Evolutionary conservation across 2,888 invertebrate genomes (phyloP).

Genomic region (Pterostichus niger): DNA sequence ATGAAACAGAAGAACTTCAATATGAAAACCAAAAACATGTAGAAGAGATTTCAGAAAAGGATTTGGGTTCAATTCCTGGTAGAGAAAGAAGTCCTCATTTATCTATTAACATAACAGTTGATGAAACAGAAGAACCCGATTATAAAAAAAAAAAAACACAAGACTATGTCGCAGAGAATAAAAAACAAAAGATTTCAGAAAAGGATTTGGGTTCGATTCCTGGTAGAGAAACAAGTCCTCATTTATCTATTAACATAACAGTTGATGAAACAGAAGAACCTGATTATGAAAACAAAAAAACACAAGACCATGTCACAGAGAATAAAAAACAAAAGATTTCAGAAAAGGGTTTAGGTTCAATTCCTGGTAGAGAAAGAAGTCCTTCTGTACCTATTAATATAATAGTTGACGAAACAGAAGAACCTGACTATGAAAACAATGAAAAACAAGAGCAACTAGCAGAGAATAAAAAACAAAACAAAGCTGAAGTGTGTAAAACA

Average conservation of each 20-base stretch:
- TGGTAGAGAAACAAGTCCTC: conserved; percentile 82
- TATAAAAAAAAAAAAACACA: not conserved
- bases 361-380: conserved; percentile 82
- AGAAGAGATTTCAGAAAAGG: too few relatives aligned
- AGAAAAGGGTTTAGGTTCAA: conserved; percentile 80
- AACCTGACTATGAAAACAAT: not conserved
- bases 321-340: conserved; percentile 76
- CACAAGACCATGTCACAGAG: not conserved
- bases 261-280: conserved; percentile 6
- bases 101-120: too few relatives aligned
- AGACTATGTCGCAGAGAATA: not conserved
- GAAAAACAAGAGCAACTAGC: not conserved
- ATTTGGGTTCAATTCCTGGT: too few relatives aligned
- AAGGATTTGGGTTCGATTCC: conserved; percentile 82
- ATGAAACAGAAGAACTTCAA: too few relatives aligned
- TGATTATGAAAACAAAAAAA: not conserved
- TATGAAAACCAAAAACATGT: too few relatives aligned
- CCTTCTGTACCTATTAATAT: conserved; percentile 73
- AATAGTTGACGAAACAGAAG: conserved; percentile 29
- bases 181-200: too few relatives aligned
- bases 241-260: conserved; percentile 35
- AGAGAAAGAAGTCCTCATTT: too few relatives aligned
- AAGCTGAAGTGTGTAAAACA: not conserved
- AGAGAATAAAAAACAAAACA: too few relatives aligned
- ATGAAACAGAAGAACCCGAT: too few relatives aligned